Evolutionary conservation across 2,797 vertebrate genomes (phyloP), one percentile per base, ranked within the genome.

Genomic region (Merluccius polli): DNA sequence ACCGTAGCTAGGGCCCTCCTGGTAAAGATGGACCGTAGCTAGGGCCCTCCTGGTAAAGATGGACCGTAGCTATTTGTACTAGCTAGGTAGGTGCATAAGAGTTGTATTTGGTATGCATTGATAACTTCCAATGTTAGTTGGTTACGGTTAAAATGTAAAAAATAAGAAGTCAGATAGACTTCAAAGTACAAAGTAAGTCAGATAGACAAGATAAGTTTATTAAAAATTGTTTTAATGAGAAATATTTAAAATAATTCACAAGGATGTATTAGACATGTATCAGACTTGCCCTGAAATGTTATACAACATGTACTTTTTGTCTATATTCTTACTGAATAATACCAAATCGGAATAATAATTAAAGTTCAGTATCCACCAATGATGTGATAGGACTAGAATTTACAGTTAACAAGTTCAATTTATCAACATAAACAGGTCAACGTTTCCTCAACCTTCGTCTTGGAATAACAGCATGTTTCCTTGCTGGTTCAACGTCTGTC

Each of bases 241-340:
- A 65, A 27, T 65, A 65, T 65, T 65, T 65, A 24, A 65, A 65
- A 65, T 65, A 27, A 65, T 59, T 59, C 52, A 59, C 52, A 59
- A 10, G 52, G n/a, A n/a, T 59, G 59, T 65, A 2, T 11, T 15
- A 59, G 21, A 24, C 59, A 48, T 48, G 41, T 38, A 38, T 48
- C 41, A 18, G 41, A 48, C 13, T 16, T 2, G 21, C 27, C 3
- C n/a, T 59, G n/a, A 65, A 1, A 65, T 13, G 11, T 27, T 65
- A 65, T 27, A 24, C 52, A 63, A 63, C 52, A 63, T 63, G 59
- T 63, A 63, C n/a, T 27, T 27, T 65, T 12, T 59, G 21, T 63
- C 52, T n/a, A 21, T 63, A 63, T 63, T 63, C 52, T 52, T 52
- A 52, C 16, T 11, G 52, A 24, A 63, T 11, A 63, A 63, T 63